These are phyloP conservation scores for Mimachlamys varia DNA, from an alignment of 2,888 invertebrate species.

Conservation along the genomic window DNA sequence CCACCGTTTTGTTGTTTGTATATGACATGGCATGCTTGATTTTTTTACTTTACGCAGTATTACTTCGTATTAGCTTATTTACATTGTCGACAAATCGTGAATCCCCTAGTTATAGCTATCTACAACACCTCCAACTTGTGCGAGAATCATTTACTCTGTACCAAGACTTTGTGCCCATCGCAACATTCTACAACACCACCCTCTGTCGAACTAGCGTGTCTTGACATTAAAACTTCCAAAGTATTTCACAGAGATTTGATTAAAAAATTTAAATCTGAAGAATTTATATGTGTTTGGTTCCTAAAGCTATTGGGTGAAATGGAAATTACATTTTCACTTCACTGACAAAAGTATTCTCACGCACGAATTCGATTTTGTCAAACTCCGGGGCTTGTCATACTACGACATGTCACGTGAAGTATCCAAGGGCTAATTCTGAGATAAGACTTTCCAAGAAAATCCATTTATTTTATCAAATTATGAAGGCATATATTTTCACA, in stretches of 20 bases:
- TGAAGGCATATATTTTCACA: not conserved
- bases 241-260: not conserved
- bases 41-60: too few relatives aligned
- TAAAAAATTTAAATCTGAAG: not conserved
- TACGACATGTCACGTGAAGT: not conserved
- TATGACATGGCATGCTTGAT: too few relatives aligned
- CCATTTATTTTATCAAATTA: conserved; percentile 11
- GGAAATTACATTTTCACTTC: conserved; percentile 10
- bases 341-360: not conserved
- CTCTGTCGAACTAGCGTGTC: not conserved
- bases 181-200: too few relatives aligned
- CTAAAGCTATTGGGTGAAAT: not conserved
- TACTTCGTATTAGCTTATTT: too few relatives aligned
- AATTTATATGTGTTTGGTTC: not conserved
- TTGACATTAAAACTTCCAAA: not conserved
- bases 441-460: conserved; percentile 2
- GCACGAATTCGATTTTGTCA: not conserved
- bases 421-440: not conserved
- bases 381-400: not conserved
- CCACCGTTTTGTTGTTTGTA: too few relatives aligned
- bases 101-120: too few relatives aligned
- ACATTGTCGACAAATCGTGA: too few relatives aligned
- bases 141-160: too few relatives aligned
- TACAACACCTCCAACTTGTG: too few relatives aligned
- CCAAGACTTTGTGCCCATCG: too few relatives aligned